Evolutionary conservation across 2,888 invertebrate species (phyloP), one percentile per base, ranked within the genome.

Genomic region (Agriopis leucophaearia): DNA sequence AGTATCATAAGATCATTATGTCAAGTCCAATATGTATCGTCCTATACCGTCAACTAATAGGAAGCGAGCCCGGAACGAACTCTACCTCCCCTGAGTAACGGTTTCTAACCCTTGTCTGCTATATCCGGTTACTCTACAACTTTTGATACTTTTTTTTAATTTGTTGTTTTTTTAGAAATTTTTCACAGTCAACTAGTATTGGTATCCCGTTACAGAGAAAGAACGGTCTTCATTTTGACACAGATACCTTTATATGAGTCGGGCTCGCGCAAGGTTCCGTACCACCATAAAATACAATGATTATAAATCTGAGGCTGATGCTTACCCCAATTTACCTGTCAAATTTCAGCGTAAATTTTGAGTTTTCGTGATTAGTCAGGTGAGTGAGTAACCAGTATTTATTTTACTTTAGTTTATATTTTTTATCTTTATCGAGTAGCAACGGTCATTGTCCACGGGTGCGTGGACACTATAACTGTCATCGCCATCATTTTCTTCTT

Each of bases 21-120:
- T 42, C 67, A 48, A 36, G 0, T 8, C 15, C n/a, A 45, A 36
- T 65, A 59, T 60, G 59, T 56, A 7, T 13, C 13, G 6, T 58
- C 69, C 70, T 68, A 50, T 68, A 65, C 66, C 66, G 56, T 55
- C 55, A 63, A 13, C 55, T 63, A 64, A 64, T 76, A 75, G 78
- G 79, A 79, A 78, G 78, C 74, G 70, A 69, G 61, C 70, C 76
- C 77, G 77, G 76, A 78, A 79, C 77, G 73, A 27, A 48, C 38
- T 27, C n/a, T 56, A 27, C 27, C 50, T 16, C 69, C 47, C 42
- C 52, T 52, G 56, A 64, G 63, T 77, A 78, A 78, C 78, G 76
- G 77, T 74, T 56, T 58, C 56, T 48, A 76, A 76, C 77, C 79
- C 77, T 78, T 76, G 71, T 74, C 47, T 68, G 70, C 35, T 35